These are phyloP conservation scores for Albula glossodonta DNA, from an alignment of 2,113 vertebrate genomes.

Conservation along the genomic window DNA sequence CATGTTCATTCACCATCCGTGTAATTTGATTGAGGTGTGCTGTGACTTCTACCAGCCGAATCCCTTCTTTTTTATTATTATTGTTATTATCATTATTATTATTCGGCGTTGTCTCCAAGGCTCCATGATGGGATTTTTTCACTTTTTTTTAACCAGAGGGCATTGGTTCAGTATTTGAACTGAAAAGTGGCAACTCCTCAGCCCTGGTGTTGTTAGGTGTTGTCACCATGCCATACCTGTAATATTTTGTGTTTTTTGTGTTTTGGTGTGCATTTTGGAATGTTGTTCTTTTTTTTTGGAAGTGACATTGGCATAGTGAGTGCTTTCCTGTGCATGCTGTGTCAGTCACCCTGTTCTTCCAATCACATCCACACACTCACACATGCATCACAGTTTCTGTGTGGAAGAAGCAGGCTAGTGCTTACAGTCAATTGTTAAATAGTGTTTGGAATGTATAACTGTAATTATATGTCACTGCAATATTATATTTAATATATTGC, in stretches of 20 bases:
- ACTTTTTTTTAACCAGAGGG: slow-evolving; percentile 22
- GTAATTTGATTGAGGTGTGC: slow-evolving; percentile 64
- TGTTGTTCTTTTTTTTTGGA: not conserved
- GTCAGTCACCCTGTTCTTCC: too few relatives aligned
- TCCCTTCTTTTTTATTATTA: slow-evolving; percentile 43
- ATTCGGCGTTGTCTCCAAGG: slow-evolving; percentile 54
- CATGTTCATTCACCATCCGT: slow-evolving; percentile 63
- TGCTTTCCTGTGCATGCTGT: too few relatives aligned
- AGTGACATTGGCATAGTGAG: too few relatives aligned
- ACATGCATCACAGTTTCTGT: too few relatives aligned
- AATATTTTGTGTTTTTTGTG: not conserved
- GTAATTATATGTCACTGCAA: too few relatives aligned
- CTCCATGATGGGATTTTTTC: slow-evolving; percentile 43
- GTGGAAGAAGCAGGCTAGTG: too few relatives aligned
- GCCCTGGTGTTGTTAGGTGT: not conserved
- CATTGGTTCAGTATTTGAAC: slow-evolving; percentile 9
- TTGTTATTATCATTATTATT: slow-evolving; percentile 68
- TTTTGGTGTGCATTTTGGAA: not conserved
- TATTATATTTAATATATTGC: too few relatives aligned
- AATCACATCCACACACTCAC: too few relatives aligned
- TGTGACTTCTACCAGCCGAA: slow-evolving; percentile 45
- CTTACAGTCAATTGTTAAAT: too few relatives aligned
- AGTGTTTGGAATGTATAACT: too few relatives aligned
- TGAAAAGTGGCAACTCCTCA: not conserved
- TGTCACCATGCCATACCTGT: not conserved